Evolutionary conservation across 2,113 vertebrate genomes (phyloP), one percentile per base, ranked within the genome.

Genomic region (Bujurquina vittata): DNA sequence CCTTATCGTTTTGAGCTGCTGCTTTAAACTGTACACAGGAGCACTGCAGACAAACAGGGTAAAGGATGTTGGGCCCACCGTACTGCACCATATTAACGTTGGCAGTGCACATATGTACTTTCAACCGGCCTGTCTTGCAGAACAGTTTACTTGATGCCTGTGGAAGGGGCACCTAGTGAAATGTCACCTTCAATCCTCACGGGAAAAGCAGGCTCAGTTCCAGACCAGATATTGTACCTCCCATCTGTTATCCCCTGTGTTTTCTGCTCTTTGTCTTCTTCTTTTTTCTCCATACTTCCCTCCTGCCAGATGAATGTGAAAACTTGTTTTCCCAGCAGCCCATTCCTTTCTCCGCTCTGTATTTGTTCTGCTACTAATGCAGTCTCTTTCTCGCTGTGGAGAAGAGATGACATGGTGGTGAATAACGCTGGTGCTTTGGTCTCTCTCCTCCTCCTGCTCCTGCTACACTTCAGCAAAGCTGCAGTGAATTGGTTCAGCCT

Each of bases 291-390:
- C 59, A 61, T 31, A 46, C 35, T 69, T 56, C 75, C 61, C 20
- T 43, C 33, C 73, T 79, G 77, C 79, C 79, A 62, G 84, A 35
- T 78, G 72, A 76, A 56, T 65, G 52, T 75, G 40, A 75, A 54
- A 33, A 23, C 20, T 40, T 78, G 55, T 43, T 74, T 52, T 80
- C 77, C 79, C 87, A 77, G 79, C 87, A 83, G 83, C 58, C 75
- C 35, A 2, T 74, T 80, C 43, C 65, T 67, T 61, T 81, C 56
- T 49, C n/a, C 23, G 0, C 82, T 62, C 65, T 22, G 57, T 76
- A 82, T 86, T 92, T 87, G 86, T 81, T 91, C 82, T 60, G 78
- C 80, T 59, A 7, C 85, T 83, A 84, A 90, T 78, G 82, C 18
- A 18, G 60, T 79, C 58, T 81, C 75, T 81, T 29, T 84, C 73